These are phyloP conservation scores for Parasteatoda tepidariorum DNA, from an alignment of 1,140 invertebrate genomes.

Conservation along the genomic window DNA sequence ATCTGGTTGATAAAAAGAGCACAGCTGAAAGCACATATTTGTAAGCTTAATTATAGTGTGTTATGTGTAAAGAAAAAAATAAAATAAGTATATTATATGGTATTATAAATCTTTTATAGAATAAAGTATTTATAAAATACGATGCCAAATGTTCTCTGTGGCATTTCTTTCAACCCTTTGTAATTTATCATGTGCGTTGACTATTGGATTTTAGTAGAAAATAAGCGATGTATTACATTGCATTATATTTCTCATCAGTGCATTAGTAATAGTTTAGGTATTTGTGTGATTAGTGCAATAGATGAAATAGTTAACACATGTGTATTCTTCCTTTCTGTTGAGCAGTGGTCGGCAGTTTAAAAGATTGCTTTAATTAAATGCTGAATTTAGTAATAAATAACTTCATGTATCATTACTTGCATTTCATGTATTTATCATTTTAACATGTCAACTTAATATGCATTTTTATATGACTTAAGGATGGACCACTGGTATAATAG, in stretches of 20 bases:
- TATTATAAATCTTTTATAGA: conserved; percentile 41
- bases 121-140: conserved; percentile 47
- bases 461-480: neutral
- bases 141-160: conserved; percentile 52
- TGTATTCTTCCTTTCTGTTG: conserved; percentile 3
- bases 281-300: conserved; percentile 54
- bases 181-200: conserved; percentile 18
- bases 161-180: conserved; percentile 9
- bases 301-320: conserved; percentile 1
- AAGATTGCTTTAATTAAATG: neutral
- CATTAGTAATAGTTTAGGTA: conserved; percentile 29
- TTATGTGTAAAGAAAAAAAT: conserved; percentile 19
- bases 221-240: conserved; percentile 1
- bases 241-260: conserved; percentile 39
- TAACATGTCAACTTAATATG: neutral
- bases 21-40: conserved; percentile 46
- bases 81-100: conserved; percentile 7
- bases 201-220: conserved; percentile 33
- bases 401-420: neutral
- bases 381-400: too few species aligned
- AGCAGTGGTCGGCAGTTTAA: conserved; percentile 21
- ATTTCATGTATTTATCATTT: neutral
- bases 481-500: neutral
- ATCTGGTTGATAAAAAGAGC: conserved; percentile 2
- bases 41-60: conserved; percentile 24